Percentiles rank a stretch among this genome's conserved stretches.
phyloP scores from a whole-genome alignment of 2,888 invertebrate species.

The Adelognathus sp. region DNA sequence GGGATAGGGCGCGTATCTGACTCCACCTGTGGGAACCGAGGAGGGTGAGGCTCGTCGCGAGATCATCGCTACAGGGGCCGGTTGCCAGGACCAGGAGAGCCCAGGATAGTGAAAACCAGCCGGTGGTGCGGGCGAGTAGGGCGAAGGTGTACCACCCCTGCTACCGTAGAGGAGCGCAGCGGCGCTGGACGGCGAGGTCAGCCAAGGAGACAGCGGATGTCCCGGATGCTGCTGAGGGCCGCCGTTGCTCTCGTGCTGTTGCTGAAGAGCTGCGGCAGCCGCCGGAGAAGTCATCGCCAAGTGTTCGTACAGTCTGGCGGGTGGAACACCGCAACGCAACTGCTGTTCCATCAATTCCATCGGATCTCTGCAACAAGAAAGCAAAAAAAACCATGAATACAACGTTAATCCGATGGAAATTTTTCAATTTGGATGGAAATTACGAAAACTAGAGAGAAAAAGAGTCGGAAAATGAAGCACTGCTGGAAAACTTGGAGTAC shows the following conservation, averaged over 20 bases:
- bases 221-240: constrained; percentile 59
- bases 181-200: constrained; percentile 70
- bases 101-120: constrained; percentile 70
- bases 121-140: constrained; percentile 70
- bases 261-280: constrained; percentile 67
- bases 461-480: too few species aligned
- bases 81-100: constrained; percentile 79
- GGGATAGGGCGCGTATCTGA: constrained; percentile 71
- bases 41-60: constrained; percentile 76
- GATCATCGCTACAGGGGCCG: constrained; percentile 72
- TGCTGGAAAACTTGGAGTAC: too few species aligned
- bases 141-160: constrained; percentile 71
- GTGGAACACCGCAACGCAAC: constrained; percentile 77
- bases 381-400: not conserved
- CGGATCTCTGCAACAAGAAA: constrained; percentile 74
- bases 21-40: constrained; percentile 80
- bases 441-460: too few species aligned
- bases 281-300: constrained; percentile 74
- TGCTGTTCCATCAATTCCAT: constrained; percentile 80
- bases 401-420: too few species aligned
- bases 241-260: constrained; percentile 68
- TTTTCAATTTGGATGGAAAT: too few species aligned
- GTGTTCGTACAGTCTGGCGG: constrained; percentile 78
- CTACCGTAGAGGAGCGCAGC: constrained; percentile 75
- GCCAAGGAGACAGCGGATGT: constrained; percentile 74